Base-by-base conservation (phyloP, 2,888 invertebrate genomes). In the Himalopsyche tibetana region DNA sequence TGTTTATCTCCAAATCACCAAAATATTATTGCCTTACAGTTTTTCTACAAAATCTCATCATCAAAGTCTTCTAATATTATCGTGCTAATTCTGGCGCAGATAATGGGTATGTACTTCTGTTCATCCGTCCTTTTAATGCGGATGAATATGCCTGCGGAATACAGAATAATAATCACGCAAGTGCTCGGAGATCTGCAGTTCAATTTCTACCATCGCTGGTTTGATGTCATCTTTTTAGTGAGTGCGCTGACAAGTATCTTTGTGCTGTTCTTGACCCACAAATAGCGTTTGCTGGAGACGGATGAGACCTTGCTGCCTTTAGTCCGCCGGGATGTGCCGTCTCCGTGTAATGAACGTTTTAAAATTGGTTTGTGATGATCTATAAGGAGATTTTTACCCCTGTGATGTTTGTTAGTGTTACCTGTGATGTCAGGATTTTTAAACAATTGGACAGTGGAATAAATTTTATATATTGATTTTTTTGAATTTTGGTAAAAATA, bases 101-200 rank as follows among this genome's bases (percentile, higher is more conserved):
- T 99, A 89, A 99, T 99, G 99, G 99, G 99, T 63, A 99, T 99
- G 99, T 99, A 99, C 91, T 99, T 99, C 92, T 98, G 99, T 84
- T 99, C 99, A 0, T 99, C 98, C 0, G 99, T 99, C 0, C 94
- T 99, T 0, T 92, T 99, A 69, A 98, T 99, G 96, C 94, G 99
- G 51, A 99, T 99, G 99, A 99, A 99, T 91, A 99, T 99, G 98
- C 99, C 99, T 0, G 95, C 97, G 0, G 98, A 99, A 91, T 99
- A 99, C 92, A 94, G 99, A 56, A 96, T 96, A 81, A 99, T 99
- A 82, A 94, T 95, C 85, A 94, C 95, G 0, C 94, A 95, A 83
- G 99, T 99, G 0, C 92, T 99, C 28, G 99, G 99, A 0, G 99
- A 99, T 91, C 93, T 99, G 88, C 99, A 99, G 91, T 99, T 99